Percentiles rank a stretch among this genome's conserved stretches.
Evolutionary conservation across 2,797 vertebrate species (phyloP).

Genomic region (Anas bahamensis): DNA sequence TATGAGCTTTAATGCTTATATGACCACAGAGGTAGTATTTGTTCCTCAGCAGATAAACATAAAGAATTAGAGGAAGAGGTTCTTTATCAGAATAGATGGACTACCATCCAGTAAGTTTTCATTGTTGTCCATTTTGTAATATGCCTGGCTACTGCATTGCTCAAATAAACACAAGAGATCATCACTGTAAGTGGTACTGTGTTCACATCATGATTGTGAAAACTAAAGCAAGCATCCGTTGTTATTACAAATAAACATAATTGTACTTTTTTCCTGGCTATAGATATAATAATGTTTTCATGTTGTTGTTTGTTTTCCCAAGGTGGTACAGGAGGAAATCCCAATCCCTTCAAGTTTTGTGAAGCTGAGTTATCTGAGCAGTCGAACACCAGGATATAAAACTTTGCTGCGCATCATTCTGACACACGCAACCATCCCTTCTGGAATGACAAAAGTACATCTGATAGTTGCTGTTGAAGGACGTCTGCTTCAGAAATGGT

Average conservation of each 20-base stretch:
- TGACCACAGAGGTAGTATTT: background rate
- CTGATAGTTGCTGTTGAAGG: conserved; percentile 91
- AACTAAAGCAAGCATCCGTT: background rate
- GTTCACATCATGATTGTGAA: background rate
- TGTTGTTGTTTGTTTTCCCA: background rate
- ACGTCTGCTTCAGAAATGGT: conserved; percentile 93
- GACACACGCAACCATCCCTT: conserved; percentile 86
- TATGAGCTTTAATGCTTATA: background rate
- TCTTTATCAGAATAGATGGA: background rate
- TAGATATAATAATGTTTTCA: background rate
- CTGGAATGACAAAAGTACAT: conserved; percentile 92
- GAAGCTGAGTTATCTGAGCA: conserved; percentile 94
- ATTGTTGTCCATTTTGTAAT: background rate
- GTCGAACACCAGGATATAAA: conserved; percentile 92
- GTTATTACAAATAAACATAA: background rate
- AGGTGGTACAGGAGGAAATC: conserved; percentile 96
- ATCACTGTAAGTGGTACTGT: background rate
- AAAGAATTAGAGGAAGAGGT: background rate
- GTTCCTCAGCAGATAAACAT: background rate
- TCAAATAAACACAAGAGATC: background rate
- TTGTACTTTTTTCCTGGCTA: background rate
- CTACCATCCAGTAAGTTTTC: background rate
- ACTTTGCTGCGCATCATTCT: conserved; percentile 91
- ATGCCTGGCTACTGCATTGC: background rate
- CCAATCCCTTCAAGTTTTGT: conserved; percentile 92